Base-by-base conservation (phyloP, 2,888 invertebrate species). In the Nineta flava region DNA sequence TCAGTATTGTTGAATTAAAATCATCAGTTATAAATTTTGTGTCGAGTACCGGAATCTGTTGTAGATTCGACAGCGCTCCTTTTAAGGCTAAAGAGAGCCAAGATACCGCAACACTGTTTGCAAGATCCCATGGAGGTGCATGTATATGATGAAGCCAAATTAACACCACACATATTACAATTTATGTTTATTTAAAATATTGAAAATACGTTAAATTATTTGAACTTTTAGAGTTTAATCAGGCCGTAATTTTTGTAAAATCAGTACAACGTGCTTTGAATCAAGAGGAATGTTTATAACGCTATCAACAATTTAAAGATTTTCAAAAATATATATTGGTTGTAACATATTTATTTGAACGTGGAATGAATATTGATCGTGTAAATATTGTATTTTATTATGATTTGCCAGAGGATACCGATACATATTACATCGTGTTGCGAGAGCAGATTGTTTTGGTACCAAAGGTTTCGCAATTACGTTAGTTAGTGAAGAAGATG, bases 321-420 rank as follows among this genome's bases (percentile, higher is more conserved):
- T 99, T 99, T 73, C 93, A 96, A 69, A 97, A 97, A 79, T 77
- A 97, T 58, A 97, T 99, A 61, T 72, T 99, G 61, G 97, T 99
- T 1, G 97, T 99, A 1, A 99, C 99, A 2, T 97, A 99, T 71
- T 71, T 99, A 51, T 99, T 99, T 71, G 99, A 97, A 12, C 79
- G 99, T 61, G 99, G 99, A 54, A 99, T 99, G 96, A 99, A 99
- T 67, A 99, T 99, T 63, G 99, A 99, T 68, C 73, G 99, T 67
- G 99, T 99, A 1, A 99, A 99, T 69, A 99, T 99, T 65, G 99
- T 99, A 4, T 97, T 99, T 67, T 99, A 99, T 69, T 99, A 99
- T 63, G 99, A 99, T 62, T 99, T 99, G 97, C 97, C 99, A 5
- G 97, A 99, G 70, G 94, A 96, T 71, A 96, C 97, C 0, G 99